A percentile compares a stretch with the other conserved stretches of the same genome.
phyloP scores from a whole-genome alignment of 2,797 vertebrate species.

The Eutrigla gurnardus region DNA sequence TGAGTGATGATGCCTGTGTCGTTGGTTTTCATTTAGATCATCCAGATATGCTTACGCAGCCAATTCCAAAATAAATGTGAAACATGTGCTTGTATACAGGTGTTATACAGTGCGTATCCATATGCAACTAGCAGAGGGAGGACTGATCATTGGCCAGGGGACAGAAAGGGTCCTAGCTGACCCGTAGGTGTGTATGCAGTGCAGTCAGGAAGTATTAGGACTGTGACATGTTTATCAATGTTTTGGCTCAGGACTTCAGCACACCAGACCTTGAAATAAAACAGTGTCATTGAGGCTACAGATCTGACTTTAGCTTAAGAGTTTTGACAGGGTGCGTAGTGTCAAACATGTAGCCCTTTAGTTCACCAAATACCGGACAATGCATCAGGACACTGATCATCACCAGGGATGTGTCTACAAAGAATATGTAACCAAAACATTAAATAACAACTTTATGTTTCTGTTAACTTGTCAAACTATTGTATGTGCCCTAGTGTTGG shows the following conservation, averaged over 20 bases:
- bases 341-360: neutral
- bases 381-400: neutral
- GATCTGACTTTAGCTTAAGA: neutral
- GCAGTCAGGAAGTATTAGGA: neutral
- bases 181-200: neutral
- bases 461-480: neutral
- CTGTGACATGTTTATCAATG: neutral
- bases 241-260: neutral
- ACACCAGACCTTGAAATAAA: neutral
- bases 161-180: constrained; percentile 15
- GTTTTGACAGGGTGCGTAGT: neutral
- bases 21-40: constrained; percentile 49
- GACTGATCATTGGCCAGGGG: neutral
- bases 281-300: neutral
- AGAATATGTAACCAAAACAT: neutral
- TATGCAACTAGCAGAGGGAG: constrained; percentile 4
- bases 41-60: constrained; percentile 14
- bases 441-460: constrained; percentile 12
- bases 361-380: neutral
- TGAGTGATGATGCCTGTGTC: constrained; percentile 35
- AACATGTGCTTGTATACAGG: constrained; percentile 20
- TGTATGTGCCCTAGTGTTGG: neutral
- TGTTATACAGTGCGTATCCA: neutral
- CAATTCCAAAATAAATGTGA: constrained; percentile 25
- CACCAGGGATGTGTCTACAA: neutral